A percentile compares a stretch with the other conserved stretches of the same genome.
These are phyloP conservation scores for Bambusicola thoracicus DNA, from an alignment of 2,113 vertebrate genomes.

Conservation along the genomic window DNA sequence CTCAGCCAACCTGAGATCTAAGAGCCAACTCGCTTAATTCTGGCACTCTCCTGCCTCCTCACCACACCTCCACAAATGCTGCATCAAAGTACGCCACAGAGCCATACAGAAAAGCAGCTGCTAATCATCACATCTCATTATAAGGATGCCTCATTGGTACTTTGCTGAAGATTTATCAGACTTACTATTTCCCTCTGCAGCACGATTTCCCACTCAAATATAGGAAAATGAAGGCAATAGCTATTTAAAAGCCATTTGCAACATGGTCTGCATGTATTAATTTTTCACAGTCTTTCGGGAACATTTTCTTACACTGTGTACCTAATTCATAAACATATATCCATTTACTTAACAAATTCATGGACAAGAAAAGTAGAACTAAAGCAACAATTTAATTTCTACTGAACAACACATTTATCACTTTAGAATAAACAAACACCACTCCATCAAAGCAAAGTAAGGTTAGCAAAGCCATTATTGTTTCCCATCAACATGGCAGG, in stretches of 20 bases:
- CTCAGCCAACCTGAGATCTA: neutral
- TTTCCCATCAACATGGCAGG: neutral
- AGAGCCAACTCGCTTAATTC: neutral
- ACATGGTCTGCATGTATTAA: neutral
- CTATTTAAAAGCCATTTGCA: conserved; percentile 36
- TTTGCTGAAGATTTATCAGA: conserved; percentile 22
- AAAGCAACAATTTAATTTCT: neutral
- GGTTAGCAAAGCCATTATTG: neutral
- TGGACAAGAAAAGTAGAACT: neutral
- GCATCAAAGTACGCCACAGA: neutral
- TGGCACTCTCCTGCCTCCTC: neutral
- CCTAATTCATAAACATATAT: neutral
- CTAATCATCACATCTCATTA: conserved; percentile 29
- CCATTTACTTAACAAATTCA: neutral
- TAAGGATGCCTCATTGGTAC: neutral
- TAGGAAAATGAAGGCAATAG: conserved; percentile 7
- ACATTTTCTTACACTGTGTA: neutral
- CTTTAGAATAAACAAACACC: neutral
- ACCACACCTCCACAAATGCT: neutral
- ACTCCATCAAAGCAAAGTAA: neutral
- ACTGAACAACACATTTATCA: neutral
- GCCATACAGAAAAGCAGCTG: conserved; percentile 40
- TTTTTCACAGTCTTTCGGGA: conserved; percentile 11
- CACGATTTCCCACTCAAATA: conserved; percentile 9
- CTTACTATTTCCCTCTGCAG: conserved; percentile 40